Evolutionary conservation across 1,140 invertebrate genomes (phyloP), one percentile per base, ranked within the genome.

Genomic region (Littorina saxatilis): DNA sequence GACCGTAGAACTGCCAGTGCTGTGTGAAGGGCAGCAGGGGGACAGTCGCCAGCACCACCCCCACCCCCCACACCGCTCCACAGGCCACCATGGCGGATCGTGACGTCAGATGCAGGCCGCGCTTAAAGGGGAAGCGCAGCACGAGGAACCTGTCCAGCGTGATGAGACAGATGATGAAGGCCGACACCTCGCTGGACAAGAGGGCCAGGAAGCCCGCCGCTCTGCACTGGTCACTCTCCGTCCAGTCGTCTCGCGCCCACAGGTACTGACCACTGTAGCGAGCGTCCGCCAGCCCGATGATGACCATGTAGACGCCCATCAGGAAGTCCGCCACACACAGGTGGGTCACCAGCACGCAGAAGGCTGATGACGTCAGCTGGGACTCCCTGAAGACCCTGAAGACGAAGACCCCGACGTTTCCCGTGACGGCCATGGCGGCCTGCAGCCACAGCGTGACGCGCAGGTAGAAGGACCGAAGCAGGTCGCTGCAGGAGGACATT

Each of bases 401-500:
- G 39, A 39, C 20, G 40, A 73, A 73, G 3, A 39, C 39, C 40
- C 39, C n/a, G n/a, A 50, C 39, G 70, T 73, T 73, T 1, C 70
- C 70, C 4, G 29, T 15, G 2, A 73, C 29, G 0, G 70, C 70
- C 40, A 73, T 27, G 15, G 17, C 13, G 23, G 70, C 23, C 70
- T 37, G 13, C 20, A 73, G 70, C 70, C 70, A 73, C 23, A 73
- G 70, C 23, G 58, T 29, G 1, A 39, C 39, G n/a, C 43, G 70
- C 11, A 43, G 39, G 11, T 20, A 43, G 20, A 20, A 29, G 1
- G 39, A 73, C 40, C n/a, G 70, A 17, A 73, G 32, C 40, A 73
- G 40, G 11, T n/a, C 82, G 61, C 32, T 75, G 43, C 58, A 88
- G 83, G 29, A 86, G 86, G 75, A 83, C 58, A 73, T 4, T 27